A percentile compares a stretch with the other conserved stretches of the same genome.
Evolutionary conservation across 2,888 invertebrate species (phyloP).

Genomic region (Lasioglossum morio): DNA sequence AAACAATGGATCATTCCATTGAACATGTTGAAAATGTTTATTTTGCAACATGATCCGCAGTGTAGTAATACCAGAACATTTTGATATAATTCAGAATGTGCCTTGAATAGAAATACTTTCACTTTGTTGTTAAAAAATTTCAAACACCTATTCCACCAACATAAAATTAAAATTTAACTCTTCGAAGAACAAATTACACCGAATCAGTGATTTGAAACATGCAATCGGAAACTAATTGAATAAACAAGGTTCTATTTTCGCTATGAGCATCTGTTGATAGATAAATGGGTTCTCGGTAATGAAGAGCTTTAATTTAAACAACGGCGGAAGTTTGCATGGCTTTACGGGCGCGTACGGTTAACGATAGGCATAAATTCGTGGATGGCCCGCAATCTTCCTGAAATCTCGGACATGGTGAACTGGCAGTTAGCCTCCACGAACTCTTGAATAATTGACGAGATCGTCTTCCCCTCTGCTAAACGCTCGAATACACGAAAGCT

Average conservation of each 20-base stretch:
- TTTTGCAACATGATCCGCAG: not conserved
- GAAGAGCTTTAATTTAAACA: slow-evolving; percentile 46
- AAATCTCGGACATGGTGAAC: slow-evolving; percentile 82
- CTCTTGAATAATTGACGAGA: slow-evolving; percentile 83
- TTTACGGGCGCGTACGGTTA: slow-evolving; percentile 61
- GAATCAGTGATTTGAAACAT: not conserved
- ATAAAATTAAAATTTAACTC: not conserved
- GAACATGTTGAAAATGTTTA: not conserved
- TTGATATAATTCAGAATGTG: not conserved
- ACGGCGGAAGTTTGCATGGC: slow-evolving; percentile 46
- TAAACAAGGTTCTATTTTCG: not conserved
- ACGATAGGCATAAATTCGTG: slow-evolving; percentile 76
- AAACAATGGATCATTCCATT: not conserved
- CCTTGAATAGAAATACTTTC: not conserved
- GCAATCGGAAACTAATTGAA: not conserved
- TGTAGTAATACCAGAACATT: not conserved
- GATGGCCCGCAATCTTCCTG: slow-evolving; percentile 81
- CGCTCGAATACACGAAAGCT: slow-evolving; percentile 59
- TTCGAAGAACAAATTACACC: not conserved
- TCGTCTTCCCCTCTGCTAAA: slow-evolving; percentile 72
- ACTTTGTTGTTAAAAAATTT: not conserved
- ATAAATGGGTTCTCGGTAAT: not conserved
- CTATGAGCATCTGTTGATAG: not conserved
- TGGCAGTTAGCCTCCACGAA: slow-evolving; percentile 83
- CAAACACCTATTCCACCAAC: not conserved